Conservation (phyloP, 2,888 invertebrate genomes). For the Meloe dianella region DNA sequence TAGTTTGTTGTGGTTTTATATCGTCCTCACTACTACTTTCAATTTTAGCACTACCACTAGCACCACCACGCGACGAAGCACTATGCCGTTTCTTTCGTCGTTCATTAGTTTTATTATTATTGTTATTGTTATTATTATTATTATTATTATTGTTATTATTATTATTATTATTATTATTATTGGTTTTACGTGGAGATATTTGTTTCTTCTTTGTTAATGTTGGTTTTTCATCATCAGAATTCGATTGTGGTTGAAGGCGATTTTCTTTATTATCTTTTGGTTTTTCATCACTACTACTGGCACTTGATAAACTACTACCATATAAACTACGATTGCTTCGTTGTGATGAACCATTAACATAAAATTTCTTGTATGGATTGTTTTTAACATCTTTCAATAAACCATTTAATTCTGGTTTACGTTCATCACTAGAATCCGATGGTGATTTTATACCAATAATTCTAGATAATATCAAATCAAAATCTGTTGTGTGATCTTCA, state of each 20-base stretch:
- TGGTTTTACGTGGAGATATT: slow-evolving; percentile 42
- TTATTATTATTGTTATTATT: slow-evolving; percentile 35
- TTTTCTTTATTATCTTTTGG: slow-evolving; percentile 61
- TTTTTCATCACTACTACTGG: slow-evolving; percentile 60
- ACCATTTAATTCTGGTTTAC: slow-evolving; percentile 74
- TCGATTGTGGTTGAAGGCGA: slow-evolving; percentile 57
- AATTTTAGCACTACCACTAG: slow-evolving; percentile 47
- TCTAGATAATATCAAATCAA: slow-evolving; percentile 71
- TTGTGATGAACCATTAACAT: slow-evolving; percentile 75
- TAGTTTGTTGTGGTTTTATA: slow-evolving; percentile 54
- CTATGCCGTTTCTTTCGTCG: slow-evolving; percentile 52
- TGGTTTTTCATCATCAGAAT: slow-evolving; percentile 63
- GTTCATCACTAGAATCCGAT: slow-evolving; percentile 64
- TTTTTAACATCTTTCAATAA: slow-evolving; percentile 65
- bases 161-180: slow-evolving; percentile 31
- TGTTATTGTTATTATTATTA: slow-evolving; percentile 18
- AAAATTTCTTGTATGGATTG: slow-evolving; percentile 77
- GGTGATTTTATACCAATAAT: slow-evolving; percentile 70
- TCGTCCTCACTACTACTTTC: slow-evolving; percentile 72
- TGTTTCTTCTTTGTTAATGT: slow-evolving; percentile 57
- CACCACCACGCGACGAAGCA: slow-evolving; percentile 43
- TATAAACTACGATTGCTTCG: slow-evolving; percentile 70
- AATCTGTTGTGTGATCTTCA: slow-evolving; percentile 71
- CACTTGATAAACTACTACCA: slow-evolving; percentile 66
- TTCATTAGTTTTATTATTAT: slow-evolving; percentile 43